These are phyloP conservation scores for Erebia aethiops DNA, from an alignment of 2,888 invertebrate genomes.

Conservation along the genomic window DNA sequence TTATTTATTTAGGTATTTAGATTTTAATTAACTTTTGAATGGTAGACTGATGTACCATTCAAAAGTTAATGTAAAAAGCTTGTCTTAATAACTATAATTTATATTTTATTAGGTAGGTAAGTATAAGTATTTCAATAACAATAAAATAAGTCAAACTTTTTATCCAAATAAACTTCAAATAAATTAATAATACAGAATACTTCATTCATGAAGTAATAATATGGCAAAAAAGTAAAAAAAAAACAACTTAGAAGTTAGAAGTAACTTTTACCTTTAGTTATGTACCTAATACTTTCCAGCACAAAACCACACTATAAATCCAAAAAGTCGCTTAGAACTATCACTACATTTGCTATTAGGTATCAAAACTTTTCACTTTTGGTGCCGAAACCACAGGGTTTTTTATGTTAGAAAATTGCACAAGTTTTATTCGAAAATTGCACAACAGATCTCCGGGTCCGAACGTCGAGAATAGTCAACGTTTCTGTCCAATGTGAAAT, in stretches of 20 bases:
- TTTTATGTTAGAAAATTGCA: constrained; percentile 5
- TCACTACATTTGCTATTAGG: constrained; percentile 15
- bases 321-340: neutral
- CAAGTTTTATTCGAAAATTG: constrained; percentile 11
- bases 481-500: constrained; percentile 20
- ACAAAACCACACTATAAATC: constrained; percentile 8
- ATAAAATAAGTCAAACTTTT: too few relatives aligned
- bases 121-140: too few relatives aligned
- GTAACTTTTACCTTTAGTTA: constrained; percentile 19
- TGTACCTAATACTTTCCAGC: neutral
- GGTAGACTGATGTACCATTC: too few relatives aligned
- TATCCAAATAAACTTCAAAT: too few relatives aligned
- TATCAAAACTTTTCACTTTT: neutral
- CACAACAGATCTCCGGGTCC: constrained; percentile 11
- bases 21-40: too few relatives aligned
- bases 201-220: too few relatives aligned
- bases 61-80: too few relatives aligned
- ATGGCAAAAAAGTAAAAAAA: neutral
- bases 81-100: too few relatives aligned
- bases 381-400: neutral
- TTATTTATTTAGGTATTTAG: too few relatives aligned
- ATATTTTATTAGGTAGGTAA: too few relatives aligned
- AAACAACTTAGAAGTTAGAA: neutral
- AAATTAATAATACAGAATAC: too few relatives aligned
- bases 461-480: constrained; percentile 30